Evolutionary conservation across 2,888 invertebrate genomes (phyloP).

Genomic region (Euplexia lucipara): DNA sequence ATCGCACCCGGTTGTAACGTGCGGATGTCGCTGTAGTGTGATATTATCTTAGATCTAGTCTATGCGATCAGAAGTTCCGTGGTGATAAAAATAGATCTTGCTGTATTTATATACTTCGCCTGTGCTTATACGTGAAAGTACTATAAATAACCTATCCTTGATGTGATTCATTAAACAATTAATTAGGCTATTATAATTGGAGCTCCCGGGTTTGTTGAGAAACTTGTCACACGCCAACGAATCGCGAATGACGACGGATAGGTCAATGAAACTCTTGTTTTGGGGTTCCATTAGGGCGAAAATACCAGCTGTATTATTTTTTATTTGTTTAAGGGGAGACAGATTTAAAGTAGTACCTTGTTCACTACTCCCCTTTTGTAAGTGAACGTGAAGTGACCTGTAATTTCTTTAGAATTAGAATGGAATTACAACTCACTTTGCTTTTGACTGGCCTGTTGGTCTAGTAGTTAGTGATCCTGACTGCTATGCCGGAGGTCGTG

Average conservation of each 20-base stretch:
- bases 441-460: no score
- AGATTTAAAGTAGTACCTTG: no score
- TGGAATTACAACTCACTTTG: no score
- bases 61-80: not conserved
- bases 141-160: constrained; percentile 14
- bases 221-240: not conserved
- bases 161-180: constrained; percentile 36
- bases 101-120: not conserved
- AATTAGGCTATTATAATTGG: not conserved
- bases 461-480: no score
- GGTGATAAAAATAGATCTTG: not conserved
- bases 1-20: constrained; percentile 18
- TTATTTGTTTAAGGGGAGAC: no score
- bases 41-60: constrained; percentile 16
- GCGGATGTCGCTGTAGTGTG: constrained; percentile 29
- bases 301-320: no score
- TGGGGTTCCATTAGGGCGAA: no score
- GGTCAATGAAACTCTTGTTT: no score
- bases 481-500: no score
- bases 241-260: not conserved
- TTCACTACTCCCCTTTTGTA: no score
- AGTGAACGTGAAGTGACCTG: no score
- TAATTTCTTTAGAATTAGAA: no score
- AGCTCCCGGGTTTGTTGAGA: not conserved
- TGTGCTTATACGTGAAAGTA: not conserved